Base-by-base conservation (phyloP, 2,888 invertebrate genomes). In the Sphinx pinastri region DNA sequence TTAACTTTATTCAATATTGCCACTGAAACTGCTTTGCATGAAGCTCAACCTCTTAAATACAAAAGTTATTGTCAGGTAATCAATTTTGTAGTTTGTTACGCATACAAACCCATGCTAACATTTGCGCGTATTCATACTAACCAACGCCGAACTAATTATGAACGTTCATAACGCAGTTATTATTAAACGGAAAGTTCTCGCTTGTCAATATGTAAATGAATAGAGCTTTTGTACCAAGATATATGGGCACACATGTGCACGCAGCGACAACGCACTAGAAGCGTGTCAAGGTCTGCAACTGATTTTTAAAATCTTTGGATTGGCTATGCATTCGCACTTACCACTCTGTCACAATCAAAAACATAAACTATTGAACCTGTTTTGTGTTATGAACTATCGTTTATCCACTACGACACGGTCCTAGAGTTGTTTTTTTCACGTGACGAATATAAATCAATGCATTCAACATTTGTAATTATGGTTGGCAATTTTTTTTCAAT, bases 261-360 rank as follows among this genome's bases (percentile, higher is more conserved):
- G 75, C 78, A 76, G 83, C 78, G 86, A 87, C 89, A 87, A 88
- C 85, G 87, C 77, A 85, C 88, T 81, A 79, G 82, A 91, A 83
- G 82, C 77, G 79, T 90, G 92, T 90, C 92, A 92, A 84, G 92
- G 92, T 77, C 85, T 79, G 67, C 92, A 82, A 92, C 91, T 89
- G 89, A 88, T 91, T 91, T 90, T 91, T 90, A 84, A 87, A 85
- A 79, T 76, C 79, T 80, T 82, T 79, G 76, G 78, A 81, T 81
- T 81, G 80, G 74, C 75, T 71, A 70, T 60, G 73, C 71, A 72
- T 77, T 77, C 70, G 72, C 71, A 60, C 74, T 52, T 60, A 70
- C 71, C 60, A 71, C 75, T 71, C 14, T 75, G 71, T 74, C 68
- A 47, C 58, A 59, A 59, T 59, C 31, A 59, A 59, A 59, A 59